Conservation (phyloP, 2,888 invertebrate genomes). For the Lysandra bellargus region DNA sequence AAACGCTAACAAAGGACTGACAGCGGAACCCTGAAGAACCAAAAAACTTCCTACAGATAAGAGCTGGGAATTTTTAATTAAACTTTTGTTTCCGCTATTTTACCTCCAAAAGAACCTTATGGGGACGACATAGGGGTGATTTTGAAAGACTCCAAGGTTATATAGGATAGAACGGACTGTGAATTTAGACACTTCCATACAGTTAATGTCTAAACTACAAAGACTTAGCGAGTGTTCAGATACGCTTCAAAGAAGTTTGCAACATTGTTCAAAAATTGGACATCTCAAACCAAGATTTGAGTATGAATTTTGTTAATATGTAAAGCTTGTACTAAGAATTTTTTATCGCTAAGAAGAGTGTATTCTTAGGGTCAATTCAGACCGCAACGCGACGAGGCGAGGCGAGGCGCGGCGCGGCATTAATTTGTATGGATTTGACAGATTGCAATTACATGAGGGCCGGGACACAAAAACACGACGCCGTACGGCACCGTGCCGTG, state of each 20-base stretch:
- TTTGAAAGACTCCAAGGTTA: background rate
- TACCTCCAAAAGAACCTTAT: background rate
- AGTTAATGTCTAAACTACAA: background rate
- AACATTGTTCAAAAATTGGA: background rate
- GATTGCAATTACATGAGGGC: no score
- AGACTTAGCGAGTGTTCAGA: background rate
- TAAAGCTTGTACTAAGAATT: no score
- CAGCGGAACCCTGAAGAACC: slow-evolving; percentile 1
- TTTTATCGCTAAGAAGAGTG: no score
- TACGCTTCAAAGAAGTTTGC: background rate
- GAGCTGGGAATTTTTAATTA: slow-evolving; percentile 20
- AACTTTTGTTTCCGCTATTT: slow-evolving; percentile 2
- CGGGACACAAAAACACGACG: no score
- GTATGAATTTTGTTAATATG: no score
- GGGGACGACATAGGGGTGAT: background rate
- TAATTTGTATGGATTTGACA: no score
- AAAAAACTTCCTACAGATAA: slow-evolving; percentile 8
- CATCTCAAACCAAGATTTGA: no score
- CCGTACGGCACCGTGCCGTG: no score
- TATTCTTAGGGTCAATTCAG: no score
- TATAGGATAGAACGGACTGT: background rate
- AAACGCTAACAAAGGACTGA: slow-evolving; percentile 9
- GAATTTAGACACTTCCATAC: slow-evolving; percentile 6
- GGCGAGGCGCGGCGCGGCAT: no score
- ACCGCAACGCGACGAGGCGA: no score